These are phyloP conservation scores for Hemicordylus capensis DNA, from an alignment of 2,113 vertebrate species.

Conservation along the genomic window DNA sequence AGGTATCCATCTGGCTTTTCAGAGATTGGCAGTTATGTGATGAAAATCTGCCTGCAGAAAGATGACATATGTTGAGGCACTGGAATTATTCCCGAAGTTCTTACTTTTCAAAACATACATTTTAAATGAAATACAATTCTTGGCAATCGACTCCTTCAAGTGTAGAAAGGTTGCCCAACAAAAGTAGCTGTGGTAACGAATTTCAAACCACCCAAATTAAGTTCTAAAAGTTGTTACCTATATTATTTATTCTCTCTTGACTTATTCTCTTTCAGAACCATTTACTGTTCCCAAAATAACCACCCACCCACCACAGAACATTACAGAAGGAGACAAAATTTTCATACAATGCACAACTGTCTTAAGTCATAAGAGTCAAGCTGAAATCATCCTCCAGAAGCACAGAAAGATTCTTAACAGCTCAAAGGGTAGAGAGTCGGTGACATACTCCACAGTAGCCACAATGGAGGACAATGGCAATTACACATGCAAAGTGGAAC, in stretches of 20 bases:
- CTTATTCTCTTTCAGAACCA: constrained; percentile 66
- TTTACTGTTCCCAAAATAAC: constrained; percentile 75
- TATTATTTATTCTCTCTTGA: not conserved
- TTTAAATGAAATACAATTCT: not conserved
- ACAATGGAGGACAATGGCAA: constrained; percentile 68
- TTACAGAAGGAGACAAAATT: constrained; percentile 76
- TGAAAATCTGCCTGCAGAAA: not conserved
- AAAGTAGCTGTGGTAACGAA: not conserved
- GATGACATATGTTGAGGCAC: not conserved
- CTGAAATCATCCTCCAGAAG: constrained; percentile 79
- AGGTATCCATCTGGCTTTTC: not conserved
- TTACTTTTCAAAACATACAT: not conserved
- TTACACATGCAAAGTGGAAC: constrained; percentile 79
- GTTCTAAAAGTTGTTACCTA: not conserved
- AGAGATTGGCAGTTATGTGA: no score
- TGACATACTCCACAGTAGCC: constrained; percentile 68
- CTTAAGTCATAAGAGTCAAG: constrained; percentile 12
- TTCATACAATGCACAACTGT: constrained; percentile 69
- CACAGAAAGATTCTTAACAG: constrained; percentile 71
- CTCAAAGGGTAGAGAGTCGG: not conserved
- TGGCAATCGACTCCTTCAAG: not conserved
- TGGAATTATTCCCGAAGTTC: not conserved
- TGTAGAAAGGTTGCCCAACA: not conserved
- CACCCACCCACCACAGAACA: constrained; percentile 7
- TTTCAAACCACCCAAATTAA: not conserved